Conservation (phyloP, 2,797 vertebrate species). For the Trematomus bernacchii region DNA sequence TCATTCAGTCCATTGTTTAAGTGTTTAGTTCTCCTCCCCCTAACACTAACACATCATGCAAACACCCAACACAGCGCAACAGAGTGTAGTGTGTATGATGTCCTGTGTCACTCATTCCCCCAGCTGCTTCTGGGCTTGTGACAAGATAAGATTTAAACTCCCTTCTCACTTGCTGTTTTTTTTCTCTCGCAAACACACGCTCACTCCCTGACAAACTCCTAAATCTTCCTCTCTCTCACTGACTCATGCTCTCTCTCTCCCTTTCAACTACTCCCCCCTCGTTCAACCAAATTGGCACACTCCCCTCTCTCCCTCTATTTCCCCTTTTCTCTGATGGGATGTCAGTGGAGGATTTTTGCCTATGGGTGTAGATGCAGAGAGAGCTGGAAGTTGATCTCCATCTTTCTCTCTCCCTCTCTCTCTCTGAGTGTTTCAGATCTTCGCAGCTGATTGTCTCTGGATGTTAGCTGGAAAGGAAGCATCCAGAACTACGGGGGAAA, state of each 20-base stretch:
- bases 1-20: conserved; percentile 48
- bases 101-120: conserved; percentile 67
- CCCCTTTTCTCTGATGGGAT: conserved; percentile 64
- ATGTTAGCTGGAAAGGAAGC: conserved; percentile 57
- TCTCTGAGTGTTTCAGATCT: conserved; percentile 55
- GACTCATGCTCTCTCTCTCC: conserved; percentile 10
- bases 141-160: conserved; percentile 73
- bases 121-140: conserved; percentile 73
- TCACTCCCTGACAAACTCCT: conserved; percentile 46
- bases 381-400: conserved; percentile 55
- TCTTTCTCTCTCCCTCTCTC: conserved; percentile 25
- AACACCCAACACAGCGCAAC: conserved; percentile 20
- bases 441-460: conserved; percentile 62
- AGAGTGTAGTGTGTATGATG: conserved; percentile 46
- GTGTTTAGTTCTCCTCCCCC: conserved; percentile 46
- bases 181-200: conserved; percentile 30
- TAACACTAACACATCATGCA: conserved; percentile 27
- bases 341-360: conserved; percentile 76
- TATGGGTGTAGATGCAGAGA: conserved; percentile 73
- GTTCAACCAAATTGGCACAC: conserved; percentile 64
- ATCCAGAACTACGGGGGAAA: conserved; percentile 26
- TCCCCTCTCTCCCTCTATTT: conserved; percentile 37
- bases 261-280: conserved; percentile 48
- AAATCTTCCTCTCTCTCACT: conserved; percentile 52
- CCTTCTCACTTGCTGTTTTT: conserved; percentile 29